These are phyloP conservation scores for Cephus nigrinus DNA, from an alignment of 2,888 invertebrate species.

Conservation along the genomic window DNA sequence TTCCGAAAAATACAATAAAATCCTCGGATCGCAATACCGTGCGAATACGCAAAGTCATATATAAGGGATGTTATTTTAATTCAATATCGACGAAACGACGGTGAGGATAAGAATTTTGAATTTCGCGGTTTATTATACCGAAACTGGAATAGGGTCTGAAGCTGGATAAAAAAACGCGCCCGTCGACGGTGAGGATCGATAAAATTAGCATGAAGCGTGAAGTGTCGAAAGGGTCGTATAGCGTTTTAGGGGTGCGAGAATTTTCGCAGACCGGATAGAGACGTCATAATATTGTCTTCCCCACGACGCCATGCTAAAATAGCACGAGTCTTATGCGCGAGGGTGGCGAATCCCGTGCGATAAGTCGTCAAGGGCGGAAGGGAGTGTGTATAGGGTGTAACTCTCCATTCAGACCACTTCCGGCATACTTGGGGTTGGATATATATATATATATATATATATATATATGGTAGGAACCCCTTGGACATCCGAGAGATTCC, in stretches of 20 bases:
- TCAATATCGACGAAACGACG: too few species aligned
- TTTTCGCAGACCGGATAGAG: constrained; percentile 43
- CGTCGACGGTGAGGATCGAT: constrained; percentile 38
- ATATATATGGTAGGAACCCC: too few species aligned
- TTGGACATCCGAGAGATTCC: too few species aligned
- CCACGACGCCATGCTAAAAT: constrained; percentile 50
- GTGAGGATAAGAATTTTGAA: too few species aligned
- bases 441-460: too few species aligned
- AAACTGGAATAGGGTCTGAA: too few species aligned
- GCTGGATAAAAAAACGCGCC: too few species aligned
- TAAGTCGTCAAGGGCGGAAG: constrained; percentile 22
- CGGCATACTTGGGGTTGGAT: constrained; percentile 15
- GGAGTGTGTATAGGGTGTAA: constrained; percentile 45
- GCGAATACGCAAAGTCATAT: too few species aligned
- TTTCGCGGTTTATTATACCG: too few species aligned
- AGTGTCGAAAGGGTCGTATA: constrained; percentile 26
- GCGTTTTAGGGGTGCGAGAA: constrained; percentile 26
- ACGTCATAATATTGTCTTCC: constrained; percentile 59
- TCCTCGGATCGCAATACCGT: too few species aligned
- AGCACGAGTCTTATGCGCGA: constrained; percentile 30
- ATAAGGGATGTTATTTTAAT: too few species aligned
- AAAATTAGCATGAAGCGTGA: constrained; percentile 55
- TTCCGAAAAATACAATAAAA: too few species aligned
- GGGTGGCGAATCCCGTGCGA: neutral
- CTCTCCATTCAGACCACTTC: constrained; percentile 39